These are phyloP conservation scores for Cantharis flavilabris DNA, from an alignment of 2,888 invertebrate genomes.

Conservation along the genomic window DNA sequence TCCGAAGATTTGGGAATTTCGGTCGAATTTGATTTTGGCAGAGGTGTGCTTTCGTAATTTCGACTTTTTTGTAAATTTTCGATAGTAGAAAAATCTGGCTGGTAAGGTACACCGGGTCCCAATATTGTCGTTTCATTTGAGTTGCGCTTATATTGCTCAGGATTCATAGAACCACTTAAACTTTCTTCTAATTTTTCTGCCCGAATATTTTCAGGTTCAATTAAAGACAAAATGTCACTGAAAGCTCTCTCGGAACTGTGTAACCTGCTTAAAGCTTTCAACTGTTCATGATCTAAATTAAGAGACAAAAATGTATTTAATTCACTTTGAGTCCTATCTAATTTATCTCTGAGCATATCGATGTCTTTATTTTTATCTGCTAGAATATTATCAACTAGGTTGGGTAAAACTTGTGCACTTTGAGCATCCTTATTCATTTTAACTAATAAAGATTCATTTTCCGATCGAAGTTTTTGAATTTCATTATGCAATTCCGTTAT, in stretches of 20 bases:
- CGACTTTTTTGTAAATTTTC: constrained; percentile 38
- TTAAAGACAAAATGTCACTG: constrained; percentile 74
- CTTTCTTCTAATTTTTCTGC: constrained; percentile 36
- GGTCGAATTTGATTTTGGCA: constrained; percentile 47
- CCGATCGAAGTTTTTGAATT: constrained; percentile 52
- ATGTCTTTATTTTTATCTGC: constrained; percentile 74
- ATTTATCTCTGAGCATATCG: constrained; percentile 62
- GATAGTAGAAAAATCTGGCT: constrained; percentile 49
- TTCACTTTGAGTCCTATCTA: constrained; percentile 60
- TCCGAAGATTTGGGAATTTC: constrained; percentile 43
- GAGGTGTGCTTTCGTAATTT: constrained; percentile 28
- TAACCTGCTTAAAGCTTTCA: constrained; percentile 55
- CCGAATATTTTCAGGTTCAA: constrained; percentile 65
- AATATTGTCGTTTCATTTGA: constrained; percentile 58
- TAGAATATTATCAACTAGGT: constrained; percentile 63
- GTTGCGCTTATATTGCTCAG: constrained; percentile 54
- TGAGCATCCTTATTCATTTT: constrained; percentile 58
- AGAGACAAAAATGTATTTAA: constrained; percentile 61
- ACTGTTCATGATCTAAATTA: constrained; percentile 63
- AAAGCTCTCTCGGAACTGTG: constrained; percentile 72
- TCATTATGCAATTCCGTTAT: constrained; percentile 60
- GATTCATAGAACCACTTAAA: constrained; percentile 19
- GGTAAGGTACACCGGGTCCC: constrained; percentile 37
- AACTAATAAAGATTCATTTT: constrained; percentile 55
- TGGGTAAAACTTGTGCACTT: constrained; percentile 58